Evolutionary conservation across 2,888 invertebrate genomes (phyloP), one percentile per base, ranked within the genome.

Genomic region (Troides helena): DNA sequence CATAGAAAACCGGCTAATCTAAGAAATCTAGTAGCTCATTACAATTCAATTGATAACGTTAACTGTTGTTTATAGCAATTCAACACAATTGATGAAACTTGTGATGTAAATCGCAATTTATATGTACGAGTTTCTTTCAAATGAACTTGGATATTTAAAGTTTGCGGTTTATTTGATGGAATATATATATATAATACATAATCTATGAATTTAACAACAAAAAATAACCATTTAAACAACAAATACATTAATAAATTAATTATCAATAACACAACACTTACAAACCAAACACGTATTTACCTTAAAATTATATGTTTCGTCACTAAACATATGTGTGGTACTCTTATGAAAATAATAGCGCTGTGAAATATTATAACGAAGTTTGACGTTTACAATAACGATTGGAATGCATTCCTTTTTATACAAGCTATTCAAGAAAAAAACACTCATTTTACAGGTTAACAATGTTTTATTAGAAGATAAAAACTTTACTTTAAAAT

Each of bases 171-270:
- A 58, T 23, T 58, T 14, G 12, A 10, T 10, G 23, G 57, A 58
- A 7, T 57, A 58, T 21, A 21, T 21, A 21, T 21, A 21, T 21
- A 21, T 21, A 21, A 21, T 21, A 21, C 21, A 21, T 12, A 58
- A 58, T 21, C 4, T 58, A 57, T 70, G 25, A 70, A 36, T 50
- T 30, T 65, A 25, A 8, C 57, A 57, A 59, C 25, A 67, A 63
- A 64, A 18, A 30, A 43, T 2, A 56, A 61, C 39, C 39, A 43
- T 66, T 59, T 50, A 66, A 70, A 67, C 67, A 70, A 70, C 70
- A 70, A 70, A 50, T 67, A 58, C 39, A 50, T 59, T 58, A 67
- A 67, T 67, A 64, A 70, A 71, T 71, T 58, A 67, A 71, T 61
- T 64, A 67, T 67, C 65, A 71, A 68, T 67, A 71, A 61, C 50